phyloP scores from a whole-genome alignment of 2,113 vertebrate genomes.

The Nematolebias whitei region DNA sequence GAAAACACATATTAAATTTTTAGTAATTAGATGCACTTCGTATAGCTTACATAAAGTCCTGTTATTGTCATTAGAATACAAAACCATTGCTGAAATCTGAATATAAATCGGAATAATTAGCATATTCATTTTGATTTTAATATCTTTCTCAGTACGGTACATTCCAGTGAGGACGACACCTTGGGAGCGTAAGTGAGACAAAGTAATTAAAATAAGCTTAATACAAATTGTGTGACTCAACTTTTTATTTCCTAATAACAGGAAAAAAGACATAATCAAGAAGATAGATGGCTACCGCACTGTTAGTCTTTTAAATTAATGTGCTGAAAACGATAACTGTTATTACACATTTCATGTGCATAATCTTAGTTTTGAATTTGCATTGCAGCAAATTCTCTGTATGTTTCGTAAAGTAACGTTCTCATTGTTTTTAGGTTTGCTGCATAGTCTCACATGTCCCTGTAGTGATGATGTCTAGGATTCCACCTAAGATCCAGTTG shows the following conservation, averaged over 20 bases:
- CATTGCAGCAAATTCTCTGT: too few species aligned
- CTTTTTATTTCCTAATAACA: not conserved
- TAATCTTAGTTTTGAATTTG: too few species aligned
- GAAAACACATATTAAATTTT: slow-evolving; percentile 34
- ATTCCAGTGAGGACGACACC: slow-evolving; percentile 37
- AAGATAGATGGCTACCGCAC: slow-evolving; percentile 1
- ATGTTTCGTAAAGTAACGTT: too few species aligned
- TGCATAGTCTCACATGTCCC: too few species aligned
- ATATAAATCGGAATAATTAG: slow-evolving; percentile 54
- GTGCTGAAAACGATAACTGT: not conserved
- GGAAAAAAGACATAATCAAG: slow-evolving; percentile 13
- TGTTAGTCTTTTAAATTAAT: not conserved
- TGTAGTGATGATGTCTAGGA: too few species aligned
- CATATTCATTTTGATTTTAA: slow-evolving; percentile 67
- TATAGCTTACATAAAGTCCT: slow-evolving; percentile 44
- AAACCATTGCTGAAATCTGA: slow-evolving; percentile 47
- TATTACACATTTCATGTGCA: too few species aligned
- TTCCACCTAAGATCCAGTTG: too few species aligned
- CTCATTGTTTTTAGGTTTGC: too few species aligned
- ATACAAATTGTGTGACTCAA: slow-evolving; percentile 27
- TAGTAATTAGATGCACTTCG: slow-evolving; percentile 50
- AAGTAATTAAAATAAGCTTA: slow-evolving; percentile 56
- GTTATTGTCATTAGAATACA: slow-evolving; percentile 48
- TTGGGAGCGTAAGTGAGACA: slow-evolving; percentile 36
- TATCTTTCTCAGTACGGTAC: slow-evolving; percentile 49